Evolutionary conservation across 2,888 invertebrate species (phyloP).

Genomic region (Helicoverpa assulta): DNA sequence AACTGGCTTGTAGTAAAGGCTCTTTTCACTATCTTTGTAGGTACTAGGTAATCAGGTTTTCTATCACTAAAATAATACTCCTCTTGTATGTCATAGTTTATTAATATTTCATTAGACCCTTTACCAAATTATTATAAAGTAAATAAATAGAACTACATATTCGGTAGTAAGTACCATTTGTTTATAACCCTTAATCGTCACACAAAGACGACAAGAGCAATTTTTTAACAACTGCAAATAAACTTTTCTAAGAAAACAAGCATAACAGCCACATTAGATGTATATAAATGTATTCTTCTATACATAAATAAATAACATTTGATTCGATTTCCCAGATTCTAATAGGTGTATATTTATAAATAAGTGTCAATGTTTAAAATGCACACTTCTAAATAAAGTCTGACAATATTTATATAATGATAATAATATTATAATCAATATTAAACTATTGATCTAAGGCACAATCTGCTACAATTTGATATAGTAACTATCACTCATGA

Average conservation of each 20-base stretch:
- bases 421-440: constrained; percentile 54
- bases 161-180: constrained; percentile 87
- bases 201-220: constrained; percentile 76
- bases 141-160: constrained; percentile 90
- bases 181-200: constrained; percentile 80
- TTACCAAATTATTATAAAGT: constrained; percentile 90
- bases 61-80: constrained; percentile 60
- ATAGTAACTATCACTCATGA: constrained; percentile 83
- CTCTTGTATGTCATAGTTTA: constrained; percentile 84
- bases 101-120: constrained; percentile 90
- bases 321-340: constrained; percentile 57
- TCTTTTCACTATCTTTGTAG: too few relatives aligned
- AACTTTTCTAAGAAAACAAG: constrained; percentile 84
- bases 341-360: constrained; percentile 62
- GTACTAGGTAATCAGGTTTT: not conserved
- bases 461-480: constrained; percentile 86
- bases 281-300: constrained; percentile 67
- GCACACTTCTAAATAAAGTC: constrained; percentile 79
- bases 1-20: too few relatives aligned
- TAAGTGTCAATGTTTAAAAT: constrained; percentile 75
- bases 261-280: constrained; percentile 83
- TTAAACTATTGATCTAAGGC: constrained; percentile 86
- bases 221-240: constrained; percentile 83
- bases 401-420: constrained; percentile 68
- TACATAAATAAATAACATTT: constrained; percentile 73